A percentile compares a stretch with the other conserved stretches of the same genome.
Evolutionary conservation across 92 coral and sea anemone species (phyloP).

Genomic region (Umimayanthus chanpuru): DNA sequence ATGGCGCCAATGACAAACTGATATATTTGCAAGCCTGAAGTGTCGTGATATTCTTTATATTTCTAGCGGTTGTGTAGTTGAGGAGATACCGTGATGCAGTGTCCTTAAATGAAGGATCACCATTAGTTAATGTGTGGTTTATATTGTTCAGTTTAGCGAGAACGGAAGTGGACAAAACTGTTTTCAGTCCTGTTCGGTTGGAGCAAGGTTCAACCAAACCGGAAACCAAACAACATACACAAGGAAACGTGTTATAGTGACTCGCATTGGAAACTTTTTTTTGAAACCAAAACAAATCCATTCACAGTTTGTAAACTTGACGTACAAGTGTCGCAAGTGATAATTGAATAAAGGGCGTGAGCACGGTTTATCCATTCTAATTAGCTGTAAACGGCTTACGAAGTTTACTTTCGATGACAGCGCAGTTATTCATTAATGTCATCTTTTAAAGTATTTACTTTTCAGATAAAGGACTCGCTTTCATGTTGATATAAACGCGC

Average conservation of each 20-base stretch:
- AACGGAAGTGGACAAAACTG: not conserved
- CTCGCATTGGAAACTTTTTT: not conserved
- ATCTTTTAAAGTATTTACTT: constrained; percentile 27
- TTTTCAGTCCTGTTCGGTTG: too few relatives aligned
- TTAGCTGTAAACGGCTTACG: not conserved
- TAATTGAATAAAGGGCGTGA: not conserved
- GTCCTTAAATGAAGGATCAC: too few relatives aligned
- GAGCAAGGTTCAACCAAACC: not conserved
- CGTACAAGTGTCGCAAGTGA: not conserved
- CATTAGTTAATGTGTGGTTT: too few relatives aligned
- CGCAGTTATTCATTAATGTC: constrained; percentile 27
- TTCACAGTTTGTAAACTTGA: not conserved
- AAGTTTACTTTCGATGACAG: constrained; percentile 8
- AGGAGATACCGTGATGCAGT: too few relatives aligned
- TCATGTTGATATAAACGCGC: not conserved
- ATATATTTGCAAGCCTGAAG: too few relatives aligned
- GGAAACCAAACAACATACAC: not conserved
- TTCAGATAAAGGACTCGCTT: not conserved
- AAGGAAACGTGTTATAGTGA: not conserved
- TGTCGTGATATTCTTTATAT: too few relatives aligned
- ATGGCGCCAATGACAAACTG: too few relatives aligned
- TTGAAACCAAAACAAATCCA: not conserved
- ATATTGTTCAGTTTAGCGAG: not conserved
- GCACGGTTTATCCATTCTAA: not conserved
- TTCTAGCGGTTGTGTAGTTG: too few relatives aligned